These are phyloP conservation scores for Prosopocoilus inquinatus DNA, from an alignment of 2,888 invertebrate genomes.

Conservation along the genomic window DNA sequence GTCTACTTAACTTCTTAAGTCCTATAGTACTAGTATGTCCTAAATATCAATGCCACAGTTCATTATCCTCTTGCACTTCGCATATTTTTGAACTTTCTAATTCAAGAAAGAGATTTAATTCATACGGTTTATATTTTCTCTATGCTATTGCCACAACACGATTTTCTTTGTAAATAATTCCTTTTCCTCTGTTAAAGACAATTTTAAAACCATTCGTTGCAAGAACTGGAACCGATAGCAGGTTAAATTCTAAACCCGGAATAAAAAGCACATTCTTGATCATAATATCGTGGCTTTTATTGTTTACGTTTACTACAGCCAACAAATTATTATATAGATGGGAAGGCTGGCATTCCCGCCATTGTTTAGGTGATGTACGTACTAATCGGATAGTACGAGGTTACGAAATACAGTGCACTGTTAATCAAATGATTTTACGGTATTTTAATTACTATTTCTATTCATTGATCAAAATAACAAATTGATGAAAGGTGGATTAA, in stretches of 20 bases:
- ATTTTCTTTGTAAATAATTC: background rate
- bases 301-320: too few relatives aligned
- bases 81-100: background rate
- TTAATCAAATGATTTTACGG: too few relatives aligned
- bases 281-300: too few relatives aligned
- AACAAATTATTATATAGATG: too few relatives aligned
- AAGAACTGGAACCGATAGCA: background rate
- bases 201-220: background rate
- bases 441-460: too few relatives aligned
- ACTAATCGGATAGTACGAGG: too few relatives aligned
- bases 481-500: too few relatives aligned
- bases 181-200: background rate
- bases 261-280: background rate
- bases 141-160: background rate
- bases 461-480: too few relatives aligned
- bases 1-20: background rate
- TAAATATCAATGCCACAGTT: background rate
- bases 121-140: background rate
- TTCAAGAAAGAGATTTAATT: background rate
- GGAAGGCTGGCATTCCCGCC: too few relatives aligned
- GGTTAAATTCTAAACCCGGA: background rate
- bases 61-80: background rate
- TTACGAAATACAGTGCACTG: too few relatives aligned
- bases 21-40: background rate
- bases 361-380: too few relatives aligned